Evolutionary conservation across 2,113 vertebrate species (phyloP), one percentile per base, ranked within the genome.

Genomic region (Albula goreensis): DNA sequence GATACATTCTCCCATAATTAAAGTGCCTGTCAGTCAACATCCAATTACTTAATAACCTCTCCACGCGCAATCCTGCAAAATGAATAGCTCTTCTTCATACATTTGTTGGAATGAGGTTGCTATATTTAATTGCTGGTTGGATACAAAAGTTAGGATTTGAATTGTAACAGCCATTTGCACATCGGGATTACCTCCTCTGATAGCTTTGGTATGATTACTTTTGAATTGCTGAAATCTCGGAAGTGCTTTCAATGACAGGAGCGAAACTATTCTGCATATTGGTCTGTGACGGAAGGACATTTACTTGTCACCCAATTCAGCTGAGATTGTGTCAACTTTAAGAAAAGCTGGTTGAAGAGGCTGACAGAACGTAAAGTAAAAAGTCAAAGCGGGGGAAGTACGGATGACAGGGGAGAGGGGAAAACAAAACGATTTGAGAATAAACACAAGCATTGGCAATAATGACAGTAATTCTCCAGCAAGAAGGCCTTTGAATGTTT

Each of bases 1-100:
- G 70, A 74, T 31, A 74, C 70, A 31, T 31, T 74, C 22, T 31
- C 8, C 70, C 70, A 31, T 74, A 74, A 74, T 74, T n/a, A 74
- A 74, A n/a, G 70, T 31, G 70, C 8, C n/a, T 74, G 70, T 31
- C 70, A 74, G 70, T 31, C 70, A 31, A 10, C 22, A 74, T 74
- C 70, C 70, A 74, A 74, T 74, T 74, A 74, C 22, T 74, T 74
- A 74, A 74, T 74, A 74, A 74, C n/a, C n/a, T 74, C 1, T 74
- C 70, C 70, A 9, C 9, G 25, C n/a, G 70, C 70, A 31, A 22
- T 8, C 8, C n/a, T 74, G 22, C 25, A 22, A 74, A 8, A 31
- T 74, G 70, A 74, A 70, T n/a, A 25, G 19, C 70, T 74, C 70
- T 31, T 31, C n/a, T 31, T 74, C n/a, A 2, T n/a, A 31, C 70